Percentiles rank a stretch among this genome's conserved stretches.
These are phyloP conservation scores for Alloplasta piceator DNA, from an alignment of 2,888 invertebrate species.

Conservation along the genomic window DNA sequence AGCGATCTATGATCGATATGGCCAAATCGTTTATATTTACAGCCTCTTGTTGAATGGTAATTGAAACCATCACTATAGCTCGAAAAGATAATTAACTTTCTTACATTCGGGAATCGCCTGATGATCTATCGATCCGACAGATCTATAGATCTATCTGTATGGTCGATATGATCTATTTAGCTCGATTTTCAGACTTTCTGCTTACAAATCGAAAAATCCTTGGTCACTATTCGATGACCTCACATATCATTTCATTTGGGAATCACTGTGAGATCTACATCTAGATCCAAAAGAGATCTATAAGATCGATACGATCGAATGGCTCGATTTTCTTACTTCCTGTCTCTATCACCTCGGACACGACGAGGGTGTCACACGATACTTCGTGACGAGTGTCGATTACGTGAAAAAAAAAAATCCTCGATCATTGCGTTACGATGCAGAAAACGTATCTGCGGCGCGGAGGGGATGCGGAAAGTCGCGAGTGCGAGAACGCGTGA, in stretches of 20 bases:
- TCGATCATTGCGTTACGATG: not conserved
- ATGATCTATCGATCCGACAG: not conserved
- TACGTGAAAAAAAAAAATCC: constrained; percentile 31
- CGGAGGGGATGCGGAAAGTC: too few species aligned
- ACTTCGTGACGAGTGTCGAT: constrained; percentile 52
- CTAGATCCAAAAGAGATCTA: constrained; percentile 7
- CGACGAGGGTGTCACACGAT: constrained; percentile 45
- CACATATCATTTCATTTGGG: not conserved
- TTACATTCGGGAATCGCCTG: not conserved
- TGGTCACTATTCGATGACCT: not conserved
- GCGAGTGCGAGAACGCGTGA: constrained; percentile 1
- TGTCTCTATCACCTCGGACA: constrained; percentile 5
- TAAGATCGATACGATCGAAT: constrained; percentile 28
- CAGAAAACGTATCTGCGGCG: too few species aligned
- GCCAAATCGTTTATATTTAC: not conserved
- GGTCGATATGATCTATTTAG: not conserved
- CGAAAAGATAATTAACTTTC: not conserved
- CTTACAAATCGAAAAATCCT: not conserved
- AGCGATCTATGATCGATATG: not conserved
- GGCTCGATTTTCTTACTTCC: constrained; percentile 40
- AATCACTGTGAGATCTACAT: constrained; percentile 24
- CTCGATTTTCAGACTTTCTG: not conserved
- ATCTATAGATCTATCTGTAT: constrained; percentile 4
- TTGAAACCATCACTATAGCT: not conserved
- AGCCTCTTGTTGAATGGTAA: not conserved